Conservation (phyloP, 2,113 vertebrate species). For the Tachycineta bicolor region DNA sequence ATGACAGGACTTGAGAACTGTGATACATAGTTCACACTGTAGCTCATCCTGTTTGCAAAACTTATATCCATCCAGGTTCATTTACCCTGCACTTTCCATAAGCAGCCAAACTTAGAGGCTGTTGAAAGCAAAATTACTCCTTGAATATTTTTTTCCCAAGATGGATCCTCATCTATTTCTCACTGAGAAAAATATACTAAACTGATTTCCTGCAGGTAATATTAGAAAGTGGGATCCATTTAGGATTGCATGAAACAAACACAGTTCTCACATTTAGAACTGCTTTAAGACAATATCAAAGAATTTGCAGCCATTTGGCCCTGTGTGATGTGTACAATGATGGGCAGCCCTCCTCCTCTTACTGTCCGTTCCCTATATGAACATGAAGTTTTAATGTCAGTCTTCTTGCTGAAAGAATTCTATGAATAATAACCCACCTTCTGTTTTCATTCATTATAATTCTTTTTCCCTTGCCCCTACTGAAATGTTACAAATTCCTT, state of each 20-base stretch:
- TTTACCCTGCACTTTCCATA: conserved; percentile 31
- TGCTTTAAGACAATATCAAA: background rate
- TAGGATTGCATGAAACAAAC: background rate
- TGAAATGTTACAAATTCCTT: background rate
- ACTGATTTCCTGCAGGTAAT: background rate
- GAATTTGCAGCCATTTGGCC: conserved; percentile 12
- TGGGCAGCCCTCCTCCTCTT: background rate
- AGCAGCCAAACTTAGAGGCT: background rate
- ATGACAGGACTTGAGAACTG: conserved; percentile 32
- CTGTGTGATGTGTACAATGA: background rate
- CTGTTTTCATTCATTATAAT: background rate
- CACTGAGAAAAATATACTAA: background rate
- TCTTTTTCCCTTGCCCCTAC: background rate
- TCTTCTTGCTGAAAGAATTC: conserved; percentile 37
- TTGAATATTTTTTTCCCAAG: background rate
- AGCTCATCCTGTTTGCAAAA: conserved; percentile 14
- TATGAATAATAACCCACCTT: conserved; percentile 9
- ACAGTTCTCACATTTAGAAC: conserved; percentile 34
- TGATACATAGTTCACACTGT: background rate
- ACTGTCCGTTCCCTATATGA: background rate
- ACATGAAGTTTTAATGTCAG: background rate
- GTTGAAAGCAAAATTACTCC: background rate
- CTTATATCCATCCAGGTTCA: background rate
- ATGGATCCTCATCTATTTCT: background rate
- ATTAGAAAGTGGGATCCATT: background rate